phyloP scores from a whole-genome alignment of 2,113 vertebrate species.

The Ptilonorhynchus violaceus region DNA sequence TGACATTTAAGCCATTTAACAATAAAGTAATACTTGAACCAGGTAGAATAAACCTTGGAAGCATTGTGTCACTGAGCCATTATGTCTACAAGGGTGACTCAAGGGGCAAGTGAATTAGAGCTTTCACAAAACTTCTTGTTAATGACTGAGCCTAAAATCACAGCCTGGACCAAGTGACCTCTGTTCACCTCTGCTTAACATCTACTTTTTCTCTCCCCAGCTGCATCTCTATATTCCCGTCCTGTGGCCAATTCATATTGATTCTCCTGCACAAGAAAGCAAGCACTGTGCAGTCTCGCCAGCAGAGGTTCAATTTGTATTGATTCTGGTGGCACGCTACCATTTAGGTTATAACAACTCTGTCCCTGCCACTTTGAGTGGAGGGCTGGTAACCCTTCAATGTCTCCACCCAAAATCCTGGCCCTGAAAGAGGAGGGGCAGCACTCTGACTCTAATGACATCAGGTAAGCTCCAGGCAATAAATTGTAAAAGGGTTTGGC shows the following conservation, averaged over 20 bases:
- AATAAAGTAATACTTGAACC: neutral
- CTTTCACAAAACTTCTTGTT: neutral
- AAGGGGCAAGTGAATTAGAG: neutral
- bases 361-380: neutral
- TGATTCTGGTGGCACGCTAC: neutral
- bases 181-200: neutral
- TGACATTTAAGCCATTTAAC: neutral
- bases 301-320: neutral
- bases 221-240: neutral
- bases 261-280: neutral
- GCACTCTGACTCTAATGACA: neutral
- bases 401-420: neutral
- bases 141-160: neutral
- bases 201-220: neutral
- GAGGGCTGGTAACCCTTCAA: neutral
- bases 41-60: neutral
- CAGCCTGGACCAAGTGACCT: neutral
- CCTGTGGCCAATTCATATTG: neutral
- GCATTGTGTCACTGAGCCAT: rapidly evolving
- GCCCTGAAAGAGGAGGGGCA: neutral
- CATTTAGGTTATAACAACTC: neutral
- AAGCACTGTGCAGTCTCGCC: neutral
- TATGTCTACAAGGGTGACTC: neutral
- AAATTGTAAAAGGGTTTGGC: neutral
- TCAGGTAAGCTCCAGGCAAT: neutral